Evolutionary conservation across 2,888 invertebrate genomes (phyloP).

Genomic region (Polyommatus iphigenia): DNA sequence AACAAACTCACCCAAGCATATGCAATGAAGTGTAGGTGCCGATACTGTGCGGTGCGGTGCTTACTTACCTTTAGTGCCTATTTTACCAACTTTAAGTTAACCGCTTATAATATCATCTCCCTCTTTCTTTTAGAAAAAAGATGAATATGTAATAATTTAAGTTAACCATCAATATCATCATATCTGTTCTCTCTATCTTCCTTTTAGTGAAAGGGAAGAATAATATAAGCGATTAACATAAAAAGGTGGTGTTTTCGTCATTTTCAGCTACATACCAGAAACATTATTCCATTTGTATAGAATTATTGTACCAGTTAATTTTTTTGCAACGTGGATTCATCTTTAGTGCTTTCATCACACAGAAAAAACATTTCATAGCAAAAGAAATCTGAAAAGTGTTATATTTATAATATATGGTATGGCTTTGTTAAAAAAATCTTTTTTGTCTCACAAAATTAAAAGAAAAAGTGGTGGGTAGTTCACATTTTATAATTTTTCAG

Average conservation of each 20-base stretch:
- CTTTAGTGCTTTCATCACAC: neutral
- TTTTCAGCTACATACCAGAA: neutral
- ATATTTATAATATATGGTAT: neutral
- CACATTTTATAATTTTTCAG: neutral
- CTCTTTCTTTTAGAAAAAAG: neutral
- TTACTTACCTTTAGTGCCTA: conserved; percentile 11
- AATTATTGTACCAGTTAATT: neutral
- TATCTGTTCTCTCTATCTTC: no score
- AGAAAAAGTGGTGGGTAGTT: no score
- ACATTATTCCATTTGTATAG: neutral
- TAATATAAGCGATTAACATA: neutral
- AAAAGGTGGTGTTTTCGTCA: neutral
- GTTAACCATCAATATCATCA: no score
- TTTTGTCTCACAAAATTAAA: no score
- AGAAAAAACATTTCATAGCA: neutral
- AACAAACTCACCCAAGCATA: conserved; percentile 58
- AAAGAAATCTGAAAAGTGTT: conserved; percentile 20
- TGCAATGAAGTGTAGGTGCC: conserved; percentile 25
- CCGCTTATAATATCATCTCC: neutral
- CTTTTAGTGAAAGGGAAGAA: no score
- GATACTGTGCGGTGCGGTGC: neutral
- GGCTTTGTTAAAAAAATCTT: neutral
- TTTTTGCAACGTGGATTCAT: neutral
- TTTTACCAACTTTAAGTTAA: neutral
- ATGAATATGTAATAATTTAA: neutral